These are phyloP conservation scores for Acleris cristana DNA, from an alignment of 2,888 invertebrate species.

Conservation along the genomic window DNA sequence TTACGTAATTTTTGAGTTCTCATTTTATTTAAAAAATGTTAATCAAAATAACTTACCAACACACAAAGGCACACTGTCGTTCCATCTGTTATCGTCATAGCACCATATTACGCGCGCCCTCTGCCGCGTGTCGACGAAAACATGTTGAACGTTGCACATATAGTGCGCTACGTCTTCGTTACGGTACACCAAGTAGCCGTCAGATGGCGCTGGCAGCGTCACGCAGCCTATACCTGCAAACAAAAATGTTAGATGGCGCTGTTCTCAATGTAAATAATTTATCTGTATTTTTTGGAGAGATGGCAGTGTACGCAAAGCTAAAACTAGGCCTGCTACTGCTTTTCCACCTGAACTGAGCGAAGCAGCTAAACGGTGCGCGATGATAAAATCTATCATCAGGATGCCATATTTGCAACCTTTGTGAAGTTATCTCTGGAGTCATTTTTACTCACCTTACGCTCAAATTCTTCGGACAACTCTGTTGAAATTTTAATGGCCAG, in stretches of 20 bases:
- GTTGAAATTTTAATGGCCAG: too few species aligned
- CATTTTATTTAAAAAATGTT: neutral
- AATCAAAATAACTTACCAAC: conserved; percentile 81
- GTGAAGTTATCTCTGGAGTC: too few species aligned
- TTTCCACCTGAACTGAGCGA: too few species aligned
- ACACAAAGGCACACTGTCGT: conserved; percentile 85
- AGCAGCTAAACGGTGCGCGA: too few species aligned
- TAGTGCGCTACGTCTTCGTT: conserved; percentile 86
- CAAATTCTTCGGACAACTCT: too few species aligned
- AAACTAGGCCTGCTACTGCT: too few species aligned
- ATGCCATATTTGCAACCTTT: too few species aligned
- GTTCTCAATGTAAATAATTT: conserved; percentile 9
- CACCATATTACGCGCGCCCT: conserved; percentile 86
- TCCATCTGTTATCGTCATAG: conserved; percentile 86
- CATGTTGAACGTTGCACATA: conserved; percentile 87
- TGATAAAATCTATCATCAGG: too few species aligned
- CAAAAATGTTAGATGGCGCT: conserved; percentile 46
- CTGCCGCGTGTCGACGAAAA: conserved; percentile 87
- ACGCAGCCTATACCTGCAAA: conserved; percentile 87
- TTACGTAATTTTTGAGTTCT: too few species aligned
- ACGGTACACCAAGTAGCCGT: conserved; percentile 87
- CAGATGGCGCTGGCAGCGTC: conserved; percentile 85
- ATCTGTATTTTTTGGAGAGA: conserved; percentile 1
- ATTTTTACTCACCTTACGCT: too few species aligned
- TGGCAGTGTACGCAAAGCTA: conserved; percentile 5